phyloP scores from a whole-genome alignment of 1,140 invertebrate genomes.

The Zaprionus kolodkinae region DNA sequence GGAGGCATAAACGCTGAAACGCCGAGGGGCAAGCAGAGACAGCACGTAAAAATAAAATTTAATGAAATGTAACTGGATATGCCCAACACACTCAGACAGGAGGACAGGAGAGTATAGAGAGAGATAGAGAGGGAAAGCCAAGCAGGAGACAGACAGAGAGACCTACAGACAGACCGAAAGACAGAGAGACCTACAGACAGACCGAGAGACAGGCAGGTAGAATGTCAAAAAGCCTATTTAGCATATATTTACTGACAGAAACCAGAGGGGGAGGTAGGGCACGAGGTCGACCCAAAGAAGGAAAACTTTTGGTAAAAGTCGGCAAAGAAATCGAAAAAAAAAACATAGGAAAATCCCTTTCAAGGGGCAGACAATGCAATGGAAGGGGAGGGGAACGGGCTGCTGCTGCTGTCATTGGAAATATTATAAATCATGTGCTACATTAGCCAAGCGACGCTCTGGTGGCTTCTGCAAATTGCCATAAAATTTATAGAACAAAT shows the following conservation, averaged over 20 bases:
- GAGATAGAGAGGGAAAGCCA: not conserved
- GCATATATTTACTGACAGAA: conserved; percentile 74
- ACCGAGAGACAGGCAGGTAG: conserved; percentile 63
- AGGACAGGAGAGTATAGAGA: not conserved
- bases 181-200: too few species aligned
- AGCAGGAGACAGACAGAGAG: conserved; percentile 37
- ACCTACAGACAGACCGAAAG: not conserved
- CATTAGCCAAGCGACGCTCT: conserved; percentile 74
- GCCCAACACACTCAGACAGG: conserved; percentile 38
- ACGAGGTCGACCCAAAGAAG: conserved; percentile 19
- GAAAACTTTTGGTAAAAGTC: conserved; percentile 51
- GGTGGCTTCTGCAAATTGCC: conserved; percentile 73
- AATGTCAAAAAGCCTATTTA: conserved; percentile 83
- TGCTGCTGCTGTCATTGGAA: conserved; percentile 67
- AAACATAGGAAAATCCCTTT: conserved; percentile 60
- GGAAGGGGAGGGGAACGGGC: too few species aligned
- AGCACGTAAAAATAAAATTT: conserved; percentile 80
- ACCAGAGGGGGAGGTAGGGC: conserved; percentile 10
- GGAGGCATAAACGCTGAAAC: conserved; percentile 31
- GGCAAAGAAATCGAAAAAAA: conserved; percentile 9
- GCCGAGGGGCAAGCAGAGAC: conserved; percentile 62
- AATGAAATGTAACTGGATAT: conserved; percentile 82
- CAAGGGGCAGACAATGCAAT: not conserved
- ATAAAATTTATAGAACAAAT: conserved; percentile 74
- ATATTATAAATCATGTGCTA: conserved; percentile 83